Percentiles rank a stretch among this genome's conserved stretches.
These are phyloP conservation scores for Paracanthobrama guichenoti DNA, from an alignment of 2,113 vertebrate genomes.

Conservation along the genomic window DNA sequence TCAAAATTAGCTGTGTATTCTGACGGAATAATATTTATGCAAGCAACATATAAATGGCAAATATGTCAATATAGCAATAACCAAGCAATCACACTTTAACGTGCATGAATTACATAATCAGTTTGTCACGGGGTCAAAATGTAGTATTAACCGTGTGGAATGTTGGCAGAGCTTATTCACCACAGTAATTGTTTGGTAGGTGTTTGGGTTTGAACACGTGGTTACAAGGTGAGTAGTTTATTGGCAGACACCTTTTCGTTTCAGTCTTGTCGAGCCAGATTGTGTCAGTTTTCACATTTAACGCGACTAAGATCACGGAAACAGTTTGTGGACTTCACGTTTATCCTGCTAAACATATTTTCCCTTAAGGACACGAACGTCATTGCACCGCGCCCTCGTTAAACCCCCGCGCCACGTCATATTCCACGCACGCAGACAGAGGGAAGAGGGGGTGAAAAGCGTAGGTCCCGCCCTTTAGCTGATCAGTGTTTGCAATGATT, in stretches of 20 bases:
- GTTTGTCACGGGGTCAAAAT: not conserved
- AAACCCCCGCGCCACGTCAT: conserved; percentile 37
- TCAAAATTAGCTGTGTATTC: not conserved
- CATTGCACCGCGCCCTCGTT: not conserved
- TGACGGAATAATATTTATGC: not conserved
- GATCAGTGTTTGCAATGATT: not conserved
- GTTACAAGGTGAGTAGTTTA: too few relatives aligned
- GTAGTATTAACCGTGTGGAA: too few relatives aligned
- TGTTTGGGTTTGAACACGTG: not conserved
- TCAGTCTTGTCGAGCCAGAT: not conserved
- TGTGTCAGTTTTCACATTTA: not conserved
- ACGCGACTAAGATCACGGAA: not conserved
- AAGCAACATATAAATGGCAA: not conserved
- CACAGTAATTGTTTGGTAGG: not conserved
- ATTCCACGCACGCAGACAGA: conserved; percentile 14
- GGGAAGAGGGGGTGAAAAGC: not conserved
- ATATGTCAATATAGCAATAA: not conserved
- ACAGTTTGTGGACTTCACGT: not conserved
- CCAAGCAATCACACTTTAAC: not conserved
- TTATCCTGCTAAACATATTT: not conserved
- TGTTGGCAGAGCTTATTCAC: not conserved
- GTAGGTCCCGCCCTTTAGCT: not conserved
- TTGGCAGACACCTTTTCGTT: not conserved
- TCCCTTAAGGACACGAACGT: not conserved
- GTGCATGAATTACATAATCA: not conserved